Base-by-base conservation (phyloP, 53 echinoderm and acorn worm genomes). In the Stichopus horrens region DNA sequence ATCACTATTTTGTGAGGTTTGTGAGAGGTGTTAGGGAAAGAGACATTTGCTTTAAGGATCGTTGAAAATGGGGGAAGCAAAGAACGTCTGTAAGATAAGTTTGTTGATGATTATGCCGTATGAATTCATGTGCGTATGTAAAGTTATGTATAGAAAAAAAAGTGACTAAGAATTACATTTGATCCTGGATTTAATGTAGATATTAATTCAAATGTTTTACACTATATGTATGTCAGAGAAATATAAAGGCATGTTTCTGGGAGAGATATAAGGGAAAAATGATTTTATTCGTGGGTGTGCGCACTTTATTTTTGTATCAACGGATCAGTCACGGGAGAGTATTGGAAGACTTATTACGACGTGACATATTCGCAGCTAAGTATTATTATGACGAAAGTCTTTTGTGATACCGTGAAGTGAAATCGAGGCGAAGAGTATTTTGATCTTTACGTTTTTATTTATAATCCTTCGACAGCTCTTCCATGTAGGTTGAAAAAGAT, bases 261-360 rank as follows among this genome's bases (percentile, higher is more conserved):
- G 53, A 78, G 78, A 78, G 7, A 37, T 54, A 75, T 22, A 37
- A 78, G 53, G 22, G 75, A 4, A 78, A 78, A 13, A n/a, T 54
- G 78, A 78, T 78, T 54, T 78, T 78, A 78, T 53, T 78, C 52
- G 78, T 54, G 10, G 51, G 51, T 54, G 55, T 75, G 75, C 37
- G 37, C 21, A 54, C 53, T 78, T 78, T 78, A 78, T 78, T 78
- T 78, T 78, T 78, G 52, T 78, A 78, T 78, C n/a, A 53, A 78
- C 53, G n/a, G 53, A 37, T 78, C 51, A 75, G 52, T 78, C 52
- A 53, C n/a, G 54, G 53, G 78, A 78, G 53, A 9, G 52, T 63
- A 13, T 63, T 13, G 4, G 10, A 63, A 13, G 63, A 16, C 11
- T 63, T 13, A 63, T 63, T 63, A 63, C 63, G 63, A 13, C 8